Conservation (phyloP, 2,888 invertebrate species). For the Tetragonula carbonaria region DNA sequence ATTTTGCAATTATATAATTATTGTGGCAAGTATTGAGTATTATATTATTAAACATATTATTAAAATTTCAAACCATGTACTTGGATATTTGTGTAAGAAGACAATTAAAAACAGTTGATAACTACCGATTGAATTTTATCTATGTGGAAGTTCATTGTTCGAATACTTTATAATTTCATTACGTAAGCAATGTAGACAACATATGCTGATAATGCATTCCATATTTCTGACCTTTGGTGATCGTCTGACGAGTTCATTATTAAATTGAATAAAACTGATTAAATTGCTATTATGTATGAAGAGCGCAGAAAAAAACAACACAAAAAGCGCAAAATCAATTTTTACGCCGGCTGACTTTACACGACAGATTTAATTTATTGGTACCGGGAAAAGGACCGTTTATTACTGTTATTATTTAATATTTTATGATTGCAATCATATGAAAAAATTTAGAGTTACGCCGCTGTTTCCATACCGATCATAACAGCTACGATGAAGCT, state of each 20-base stretch:
- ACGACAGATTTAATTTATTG: background rate
- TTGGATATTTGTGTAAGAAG: background rate
- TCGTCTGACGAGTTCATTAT: background rate
- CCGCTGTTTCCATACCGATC: constrained; percentile 87
- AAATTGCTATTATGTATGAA: background rate
- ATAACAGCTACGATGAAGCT: constrained; percentile 94
- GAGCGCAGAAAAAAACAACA: background rate
- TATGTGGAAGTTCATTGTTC: background rate
- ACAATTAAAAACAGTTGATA: background rate
- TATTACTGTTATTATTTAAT: background rate
- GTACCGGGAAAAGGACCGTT: background rate
- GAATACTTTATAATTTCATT: constrained; percentile 6
- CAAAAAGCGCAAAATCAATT: background rate
- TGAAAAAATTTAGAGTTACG: background rate
- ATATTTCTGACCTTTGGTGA: background rate
- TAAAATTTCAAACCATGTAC: no score
- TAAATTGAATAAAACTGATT: background rate
- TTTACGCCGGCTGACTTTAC: background rate
- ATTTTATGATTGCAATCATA: background rate
- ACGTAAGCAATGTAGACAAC: constrained; percentile 19
- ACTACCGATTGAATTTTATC: background rate
- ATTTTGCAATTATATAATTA: constrained; percentile 7
- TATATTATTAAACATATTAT: background rate
- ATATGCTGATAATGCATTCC: constrained; percentile 28
- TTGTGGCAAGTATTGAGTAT: background rate